These are phyloP conservation scores for Aegypius monachus DNA, from an alignment of 2,113 vertebrate genomes.

Conservation along the genomic window DNA sequence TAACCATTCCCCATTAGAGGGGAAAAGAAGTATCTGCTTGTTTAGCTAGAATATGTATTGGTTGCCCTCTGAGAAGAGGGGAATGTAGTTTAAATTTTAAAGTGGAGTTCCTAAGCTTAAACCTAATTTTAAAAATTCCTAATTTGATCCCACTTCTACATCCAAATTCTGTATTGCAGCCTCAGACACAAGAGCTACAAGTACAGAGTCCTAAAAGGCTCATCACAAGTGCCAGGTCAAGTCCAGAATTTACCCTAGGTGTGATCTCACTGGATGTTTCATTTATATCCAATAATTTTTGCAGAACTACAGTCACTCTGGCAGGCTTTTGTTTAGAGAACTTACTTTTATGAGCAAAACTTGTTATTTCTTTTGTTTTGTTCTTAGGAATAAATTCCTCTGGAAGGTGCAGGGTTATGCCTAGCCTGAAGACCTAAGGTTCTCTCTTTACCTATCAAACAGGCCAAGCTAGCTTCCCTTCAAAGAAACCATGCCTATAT, in stretches of 20 bases:
- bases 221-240: not conserved
- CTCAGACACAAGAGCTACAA: not conserved
- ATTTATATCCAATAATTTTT: not conserved
- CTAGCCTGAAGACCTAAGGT: not conserved
- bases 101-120: not conserved
- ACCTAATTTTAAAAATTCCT: not conserved
- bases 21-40: not conserved
- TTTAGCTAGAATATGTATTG: not conserved
- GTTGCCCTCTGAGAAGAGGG: not conserved
- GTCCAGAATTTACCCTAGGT: not conserved
- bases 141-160: not conserved
- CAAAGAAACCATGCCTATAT: not conserved
- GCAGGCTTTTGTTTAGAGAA: not conserved
- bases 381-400: not conserved
- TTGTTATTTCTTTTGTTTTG: not conserved
- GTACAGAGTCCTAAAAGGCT: not conserved
- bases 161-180: not conserved
- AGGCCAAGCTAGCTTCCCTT: not conserved
- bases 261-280: not conserved
- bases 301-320: not conserved
- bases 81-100: not conserved
- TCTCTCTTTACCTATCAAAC: not conserved
- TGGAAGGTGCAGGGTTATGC: not conserved
- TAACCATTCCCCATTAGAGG: not conserved
- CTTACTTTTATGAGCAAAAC: not conserved